Evolutionary conservation across 2,888 invertebrate genomes (phyloP).

Genomic region (Crossocerus cetratus): DNA sequence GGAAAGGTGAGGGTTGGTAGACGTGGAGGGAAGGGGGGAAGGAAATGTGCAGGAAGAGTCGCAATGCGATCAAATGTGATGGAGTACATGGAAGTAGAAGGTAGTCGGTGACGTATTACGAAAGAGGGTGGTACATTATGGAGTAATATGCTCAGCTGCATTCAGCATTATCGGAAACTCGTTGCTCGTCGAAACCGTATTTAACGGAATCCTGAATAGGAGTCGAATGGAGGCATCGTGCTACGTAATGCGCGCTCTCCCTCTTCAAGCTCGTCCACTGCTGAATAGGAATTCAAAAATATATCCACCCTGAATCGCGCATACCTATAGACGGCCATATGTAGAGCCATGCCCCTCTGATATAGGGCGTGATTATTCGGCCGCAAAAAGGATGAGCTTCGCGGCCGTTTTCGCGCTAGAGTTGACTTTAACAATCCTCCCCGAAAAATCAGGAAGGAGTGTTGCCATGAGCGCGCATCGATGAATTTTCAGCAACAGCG

Average conservation of each 20-base stretch:
- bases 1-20: constrained; percentile 21
- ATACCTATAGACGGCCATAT: no score
- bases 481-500: no score
- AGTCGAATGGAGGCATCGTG: constrained; percentile 26
- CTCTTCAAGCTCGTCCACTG: constrained; percentile 24
- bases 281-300: constrained; percentile 27
- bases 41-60: constrained; percentile 23
- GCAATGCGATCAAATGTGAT: constrained; percentile 61
- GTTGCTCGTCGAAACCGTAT: constrained; percentile 57
- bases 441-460: no score
- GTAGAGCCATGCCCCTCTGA: no score
- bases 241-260: constrained; percentile 24
- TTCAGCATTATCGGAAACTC: constrained; percentile 71
- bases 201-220: constrained; percentile 52
- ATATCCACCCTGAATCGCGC: background rate
- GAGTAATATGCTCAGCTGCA: constrained; percentile 68
- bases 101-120: constrained; percentile 57
- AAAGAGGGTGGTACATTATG: constrained; percentile 66
- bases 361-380: no score
- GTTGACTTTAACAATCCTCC: no score
- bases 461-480: no score
- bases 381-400: no score
- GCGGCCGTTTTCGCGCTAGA: no score
- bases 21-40: constrained; percentile 29
- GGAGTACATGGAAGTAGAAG: constrained; percentile 44